Evolutionary conservation across 1,140 invertebrate species (phyloP), one percentile per base, ranked within the genome.

Genomic region (Latrodectus geometricus): DNA sequence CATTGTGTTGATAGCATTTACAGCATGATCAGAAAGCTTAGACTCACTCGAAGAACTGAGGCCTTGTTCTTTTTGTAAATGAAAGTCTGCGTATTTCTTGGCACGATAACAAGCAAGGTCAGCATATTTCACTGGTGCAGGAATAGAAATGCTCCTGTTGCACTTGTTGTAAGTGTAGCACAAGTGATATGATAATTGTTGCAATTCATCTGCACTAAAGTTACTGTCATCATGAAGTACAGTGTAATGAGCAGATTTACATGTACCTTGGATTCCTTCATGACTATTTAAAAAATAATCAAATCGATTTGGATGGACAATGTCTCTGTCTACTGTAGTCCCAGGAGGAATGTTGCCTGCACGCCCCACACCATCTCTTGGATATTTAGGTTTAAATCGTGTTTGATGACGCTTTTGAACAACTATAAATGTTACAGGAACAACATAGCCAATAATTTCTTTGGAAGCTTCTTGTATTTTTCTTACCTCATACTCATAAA

Each of bases 221-320:
- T 77, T 77, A 20, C 88, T 87, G 17, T 89, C 89, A 70, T 89
- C 88, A 23, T 65, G 70, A 11, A 89, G 84, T 8, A 89, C 88
- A 20, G 79, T 85, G 77, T 89, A 89, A 52, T 89, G 88, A 14
- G 89, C 86, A 17, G 89, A 88, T 15, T 87, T 85, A 23, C 83
- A 84, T 7, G 89, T 89, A 9, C 89, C 89, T 87, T 89, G 94
- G 74, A 94, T 93, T 88, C 93, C 94, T 54, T 72, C 68, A 74
- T 94, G 94, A 81, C 93, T 93, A 81, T 95, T 95, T 87, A 98
- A 92, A 90, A 96, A 98, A 91, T 97, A 98, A 91, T 98, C 96
- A 81, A 95, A 92, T 88, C 96, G 94, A 0, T 93, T 93, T 0
- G 96, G 95, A 91, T 97, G 95, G 0, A 95, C 95, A 17, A 98